Base-by-base conservation (phyloP, 2,113 vertebrate species). In the Clarias gariepinus region DNA sequence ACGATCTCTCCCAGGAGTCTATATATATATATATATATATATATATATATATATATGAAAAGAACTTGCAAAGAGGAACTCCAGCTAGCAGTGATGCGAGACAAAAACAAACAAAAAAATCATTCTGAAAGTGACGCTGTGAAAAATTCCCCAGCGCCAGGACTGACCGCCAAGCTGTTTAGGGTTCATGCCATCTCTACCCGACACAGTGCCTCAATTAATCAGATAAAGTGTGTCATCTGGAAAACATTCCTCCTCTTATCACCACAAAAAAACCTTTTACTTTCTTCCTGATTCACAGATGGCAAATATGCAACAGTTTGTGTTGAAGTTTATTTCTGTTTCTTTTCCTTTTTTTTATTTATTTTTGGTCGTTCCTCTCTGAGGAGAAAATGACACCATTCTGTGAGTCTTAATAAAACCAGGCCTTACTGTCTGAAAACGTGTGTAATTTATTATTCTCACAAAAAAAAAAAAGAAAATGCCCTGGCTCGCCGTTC, bases 371-470 rank as follows among this genome's bases (percentile, higher is more conserved):
- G 28, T 77, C 11, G n/a, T 84, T 73, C 74, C 68, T 81, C 58
- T 60, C 55, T 10, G 63, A 81, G 73, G 81, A 71, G 58, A 79
- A 86, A 91, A 86, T 41, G 77, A 88, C 93, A 90, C 83, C 92
- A 89, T 82, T 90, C 88, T 83, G 88, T 74, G 74, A 92, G 89
- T 86, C 30, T 1, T 86, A 85, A 86, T 84, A 87, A 92, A 90
- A 90, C 90, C 86, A 89, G 87, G 69, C 85, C 91, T 93, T 91
- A 90, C 90, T 88, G 93, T 90, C 90, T 80, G 93, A 94, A 94
- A 94, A 66, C 86, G 91, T 91, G 91, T 76, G 23, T 90, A 91
- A 91, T 94, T 94, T 91, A 92, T 92, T 91, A 89, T 87, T 85
- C 85, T 61, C 78, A 81, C 84, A 74, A 47, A 47, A 47, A 47